These are phyloP conservation scores for Eriosoma lanigerum DNA, from an alignment of 1,140 invertebrate genomes.

Conservation along the genomic window DNA sequence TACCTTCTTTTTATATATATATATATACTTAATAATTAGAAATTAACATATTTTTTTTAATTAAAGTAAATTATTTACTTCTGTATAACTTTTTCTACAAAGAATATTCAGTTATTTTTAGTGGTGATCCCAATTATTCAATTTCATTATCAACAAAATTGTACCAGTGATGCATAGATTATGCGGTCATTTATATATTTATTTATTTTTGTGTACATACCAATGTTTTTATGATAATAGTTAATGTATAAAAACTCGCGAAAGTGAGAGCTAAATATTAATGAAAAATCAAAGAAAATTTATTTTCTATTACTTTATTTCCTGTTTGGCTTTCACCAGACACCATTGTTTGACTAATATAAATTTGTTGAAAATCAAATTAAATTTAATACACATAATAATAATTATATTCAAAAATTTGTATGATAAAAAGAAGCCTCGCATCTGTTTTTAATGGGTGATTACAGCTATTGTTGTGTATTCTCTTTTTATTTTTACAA, in stretches of 20 bases:
- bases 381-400: conserved; percentile 49
- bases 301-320: conserved; percentile 29
- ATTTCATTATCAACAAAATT: conserved; percentile 36
- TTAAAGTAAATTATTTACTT: conserved; percentile 33
- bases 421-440: conserved; percentile 47
- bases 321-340: conserved; percentile 14
- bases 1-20: conserved; percentile 42
- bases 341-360: conserved; percentile 38
- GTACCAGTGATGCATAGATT: conserved; percentile 29
- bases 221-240: conserved; percentile 46
- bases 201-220: conserved; percentile 52
- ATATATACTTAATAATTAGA: conserved; percentile 45
- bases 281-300: conserved; percentile 39
- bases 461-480: conserved; percentile 34
- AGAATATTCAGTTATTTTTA: conserved; percentile 29
- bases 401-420: conserved; percentile 37
- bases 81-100: conserved; percentile 44
- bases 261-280: background rate
- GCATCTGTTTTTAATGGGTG: conserved; percentile 35
- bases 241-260: conserved; percentile 27
- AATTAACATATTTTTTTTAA: conserved; percentile 30
- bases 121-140: conserved; percentile 32
- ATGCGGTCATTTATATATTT: conserved; percentile 50
- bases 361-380: conserved; percentile 50
- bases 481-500: conserved; percentile 39